Evolutionary conservation across 2,888 invertebrate genomes (phyloP), one percentile per base, ranked within the genome.

Genomic region (Ypsolopha sequella): DNA sequence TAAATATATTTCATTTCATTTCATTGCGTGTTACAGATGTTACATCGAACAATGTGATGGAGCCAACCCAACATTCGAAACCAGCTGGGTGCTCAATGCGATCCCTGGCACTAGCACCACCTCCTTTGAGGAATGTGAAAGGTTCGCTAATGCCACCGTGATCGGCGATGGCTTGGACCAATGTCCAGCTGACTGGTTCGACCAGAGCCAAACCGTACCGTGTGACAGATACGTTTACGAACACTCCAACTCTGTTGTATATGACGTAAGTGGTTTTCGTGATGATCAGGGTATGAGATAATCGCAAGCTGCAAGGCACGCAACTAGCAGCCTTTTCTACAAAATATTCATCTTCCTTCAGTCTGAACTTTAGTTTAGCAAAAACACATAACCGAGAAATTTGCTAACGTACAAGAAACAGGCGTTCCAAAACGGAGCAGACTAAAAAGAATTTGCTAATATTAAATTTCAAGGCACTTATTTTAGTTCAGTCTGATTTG

Each of bases 211-310:
- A 1, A 70, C 63, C 0, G 61, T 64, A 47, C 53, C 55, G 0
- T 86, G 85, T 52, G 59, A 73, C 2, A 57, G 54, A 0, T 75
- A 72, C 34, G 76, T 86, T 3, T 84, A 82, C 51, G 66, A 81
- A 58, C 70, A 85, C 51, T 67, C 65, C 4, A 61, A 75, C 39
- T 79, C 72, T 48, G 79, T 84, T 1, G 85, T 84, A 0, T 78
- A 84, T 51, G 84, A 84, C 56, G 85, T 85, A 53, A 77, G 82
- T 71, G 43, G 14, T 48, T 35, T n/a, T 51, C 38, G 36, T 9
- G 36, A 38, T 38, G 38, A 8, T 38, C 38, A 24, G 24, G 24
- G 24, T 24, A 24, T 24, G 24, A 24, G 24, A 24, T 24, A 24
- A 3, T 24, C 24, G 24, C 24, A 24, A 24, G 24, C 24, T 24